Evolutionary conservation across 1,140 invertebrate genomes (phyloP), one percentile per base, ranked within the genome.

Genomic region (Spodoptera litura): DNA sequence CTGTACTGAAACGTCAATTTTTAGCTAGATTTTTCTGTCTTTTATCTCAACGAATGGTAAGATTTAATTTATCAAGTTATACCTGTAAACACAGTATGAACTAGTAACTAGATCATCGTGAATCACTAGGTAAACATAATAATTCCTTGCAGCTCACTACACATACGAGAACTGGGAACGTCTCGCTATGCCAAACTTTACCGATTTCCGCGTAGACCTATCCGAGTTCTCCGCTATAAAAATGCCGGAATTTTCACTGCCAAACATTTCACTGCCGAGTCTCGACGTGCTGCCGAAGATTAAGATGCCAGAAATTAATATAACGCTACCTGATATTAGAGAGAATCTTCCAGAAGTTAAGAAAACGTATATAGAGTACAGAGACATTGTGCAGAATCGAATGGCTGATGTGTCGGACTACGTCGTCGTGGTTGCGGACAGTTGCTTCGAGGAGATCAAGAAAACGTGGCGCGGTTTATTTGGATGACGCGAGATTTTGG

Each of bases 141-240:
- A 82, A 87, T 92, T 90, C 66, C 79, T 94, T 94, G 87, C 93
- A 94, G 93, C 91, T 68, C 88, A 93, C 89, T 94, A 94, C 91
- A 91, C 91, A 15, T 93, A 94, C 78, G 93, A 94, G 78, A 94
- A 94, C 85, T 91, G 85, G 85, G 91, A 95, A n/a, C 88, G 84
- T 56, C 58, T 94, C 59, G 88, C 89, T 56, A 79, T 94, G 79
- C 90, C 91, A 80, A 90, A 93, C 83, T 91, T 94, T 87, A 91
- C 91, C 72, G 87, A 93, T 88, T 92, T 93, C 82, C 82, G 85
- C 64, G 35, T 94, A 85, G 85, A 92, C 87, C 71, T 92, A 35
- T 81, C 88, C 0, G 87, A 91, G 68, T 91, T 94, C 85, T 70
- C 85, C 13, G 27, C 84, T 27, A 85, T 82, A 51, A 35, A 83